Percentiles rank a stretch among this genome's conserved stretches.
These are phyloP conservation scores for Andrena fulva DNA, from an alignment of 2,888 invertebrate genomes.

Conservation along the genomic window DNA sequence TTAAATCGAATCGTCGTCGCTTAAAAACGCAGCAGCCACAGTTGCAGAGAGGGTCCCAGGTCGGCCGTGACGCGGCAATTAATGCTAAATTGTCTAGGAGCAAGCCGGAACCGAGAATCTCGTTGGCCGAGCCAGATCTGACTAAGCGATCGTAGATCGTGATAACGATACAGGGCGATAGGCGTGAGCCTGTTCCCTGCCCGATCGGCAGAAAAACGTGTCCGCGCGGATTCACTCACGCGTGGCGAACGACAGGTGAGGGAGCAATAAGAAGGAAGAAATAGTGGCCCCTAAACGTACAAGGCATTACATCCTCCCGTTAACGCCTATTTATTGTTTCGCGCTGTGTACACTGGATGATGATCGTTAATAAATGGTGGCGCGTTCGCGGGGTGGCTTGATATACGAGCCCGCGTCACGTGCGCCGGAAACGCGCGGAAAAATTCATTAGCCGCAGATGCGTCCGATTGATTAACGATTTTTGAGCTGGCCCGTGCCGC, in stretches of 20 bases:
- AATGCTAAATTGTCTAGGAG: conserved; percentile 39
- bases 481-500: conserved; percentile 24
- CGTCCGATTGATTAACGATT: conserved; percentile 43
- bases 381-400: conserved; percentile 15
- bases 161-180: conserved; percentile 58
- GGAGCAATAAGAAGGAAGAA: conserved; percentile 64
- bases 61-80: conserved; percentile 32
- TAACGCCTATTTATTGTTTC: conserved; percentile 61
- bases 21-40: background rate
- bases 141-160: conserved; percentile 54
- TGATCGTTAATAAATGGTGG: conserved; percentile 48
- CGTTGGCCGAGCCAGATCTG: conserved; percentile 26
- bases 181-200: conserved; percentile 40
- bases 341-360: conserved; percentile 23
- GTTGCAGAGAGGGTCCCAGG: background rate
- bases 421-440: conserved; percentile 34
- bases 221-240: conserved; percentile 59
- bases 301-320: conserved; percentile 43
- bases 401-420: conserved; percentile 43
- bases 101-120: conserved; percentile 38
- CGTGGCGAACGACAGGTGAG: conserved; percentile 68
- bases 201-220: conserved; percentile 47
- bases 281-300: conserved; percentile 52
- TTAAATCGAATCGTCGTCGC: background rate
- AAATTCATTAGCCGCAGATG: conserved; percentile 34